phyloP scores from a whole-genome alignment of 2,797 vertebrate species.

The Potorous gilbertii region DNA sequence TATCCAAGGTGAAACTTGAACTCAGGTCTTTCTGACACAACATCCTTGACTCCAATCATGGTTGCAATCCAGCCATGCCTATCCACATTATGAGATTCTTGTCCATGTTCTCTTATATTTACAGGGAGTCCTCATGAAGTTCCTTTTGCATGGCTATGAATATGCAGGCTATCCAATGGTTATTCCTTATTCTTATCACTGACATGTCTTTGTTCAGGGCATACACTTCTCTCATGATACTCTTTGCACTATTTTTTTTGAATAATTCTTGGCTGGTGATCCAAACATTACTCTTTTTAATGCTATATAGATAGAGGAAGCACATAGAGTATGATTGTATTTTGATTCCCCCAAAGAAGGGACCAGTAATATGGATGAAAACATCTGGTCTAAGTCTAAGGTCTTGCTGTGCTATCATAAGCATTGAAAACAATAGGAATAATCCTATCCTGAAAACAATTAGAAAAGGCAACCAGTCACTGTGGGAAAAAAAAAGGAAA shows the following conservation, averaged over 20 bases:
- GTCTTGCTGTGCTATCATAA: not conserved
- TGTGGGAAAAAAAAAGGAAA: not conserved
- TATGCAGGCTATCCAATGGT: not conserved
- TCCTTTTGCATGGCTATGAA: not conserved
- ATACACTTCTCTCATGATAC: not conserved
- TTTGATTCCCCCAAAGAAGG: not conserved
- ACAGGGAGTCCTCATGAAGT: not conserved
- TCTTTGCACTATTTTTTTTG: not conserved
- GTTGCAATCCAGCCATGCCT: not conserved
- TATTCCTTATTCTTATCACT: not conserved
- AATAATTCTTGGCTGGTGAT: not conserved
- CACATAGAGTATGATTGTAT: slow-evolving; percentile 15
- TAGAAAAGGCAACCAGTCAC: not conserved
- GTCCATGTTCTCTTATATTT: not conserved
- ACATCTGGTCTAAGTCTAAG: not conserved
- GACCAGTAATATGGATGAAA: not conserved
- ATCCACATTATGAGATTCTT: not conserved
- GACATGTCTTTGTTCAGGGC: not conserved
- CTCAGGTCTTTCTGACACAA: not conserved
- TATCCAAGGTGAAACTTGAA: not conserved
- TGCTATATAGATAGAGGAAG: not conserved
- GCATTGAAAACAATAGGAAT: not conserved
- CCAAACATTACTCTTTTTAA: not conserved
- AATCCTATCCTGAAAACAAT: not conserved
- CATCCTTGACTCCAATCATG: not conserved